A percentile compares a stretch with the other conserved stretches of the same genome.
Conservation (phyloP, 2,113 vertebrate genomes). For the Hypomesus transpacificus region DNA sequence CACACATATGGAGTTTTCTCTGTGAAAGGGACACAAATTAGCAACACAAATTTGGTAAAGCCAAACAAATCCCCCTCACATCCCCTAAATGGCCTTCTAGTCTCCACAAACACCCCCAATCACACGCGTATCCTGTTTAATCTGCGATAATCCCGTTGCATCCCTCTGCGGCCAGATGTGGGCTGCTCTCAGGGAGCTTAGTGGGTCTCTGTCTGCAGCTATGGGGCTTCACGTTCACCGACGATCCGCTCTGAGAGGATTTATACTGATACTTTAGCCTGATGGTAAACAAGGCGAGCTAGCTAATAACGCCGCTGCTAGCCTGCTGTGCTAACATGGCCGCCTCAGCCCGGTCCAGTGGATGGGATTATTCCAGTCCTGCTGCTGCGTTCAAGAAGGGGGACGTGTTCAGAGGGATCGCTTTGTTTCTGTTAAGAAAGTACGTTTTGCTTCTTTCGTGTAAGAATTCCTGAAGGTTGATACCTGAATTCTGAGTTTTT, state of each 20-base stretch:
- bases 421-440: neutral
- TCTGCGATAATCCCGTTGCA: slow-evolving; percentile 56
- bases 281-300: slow-evolving; percentile 41
- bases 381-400: neutral
- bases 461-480: too few relatives aligned
- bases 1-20: neutral
- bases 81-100: slow-evolving; percentile 8
- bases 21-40: neutral
- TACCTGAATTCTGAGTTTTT: too few relatives aligned
- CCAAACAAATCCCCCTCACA: neutral
- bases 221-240: slow-evolving; percentile 43
- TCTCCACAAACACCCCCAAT: slow-evolving; percentile 15
- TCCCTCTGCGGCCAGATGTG: slow-evolving; percentile 29
- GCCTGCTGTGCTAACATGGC: slow-evolving; percentile 20
- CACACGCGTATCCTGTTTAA: slow-evolving; percentile 34
- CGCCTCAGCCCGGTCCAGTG: neutral
- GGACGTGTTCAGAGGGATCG: neutral
- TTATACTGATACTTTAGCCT: slow-evolving; percentile 45
- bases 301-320: slow-evolving; percentile 48
- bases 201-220: slow-evolving; percentile 22
- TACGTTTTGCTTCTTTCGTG: too few relatives aligned
- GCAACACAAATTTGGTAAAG: neutral
- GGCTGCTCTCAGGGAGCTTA: slow-evolving; percentile 28
- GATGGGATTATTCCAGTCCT: slow-evolving; percentile 22
- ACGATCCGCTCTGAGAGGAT: slow-evolving; percentile 51